Conservation (phyloP, 2,888 invertebrate species). For the Tineola bisselliella region DNA sequence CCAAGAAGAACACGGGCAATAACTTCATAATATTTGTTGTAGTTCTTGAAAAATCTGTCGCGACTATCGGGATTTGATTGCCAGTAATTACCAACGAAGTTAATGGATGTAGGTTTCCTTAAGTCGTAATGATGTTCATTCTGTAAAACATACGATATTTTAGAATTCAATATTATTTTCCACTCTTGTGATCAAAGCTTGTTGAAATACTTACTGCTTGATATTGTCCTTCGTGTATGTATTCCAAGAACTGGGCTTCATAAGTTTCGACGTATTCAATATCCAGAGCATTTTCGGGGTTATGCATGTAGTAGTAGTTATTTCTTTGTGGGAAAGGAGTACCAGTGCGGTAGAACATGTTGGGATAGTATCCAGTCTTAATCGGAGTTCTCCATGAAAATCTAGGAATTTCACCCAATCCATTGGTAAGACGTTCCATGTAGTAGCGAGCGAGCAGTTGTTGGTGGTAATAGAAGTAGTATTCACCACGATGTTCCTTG, state of each 20-base stretch:
- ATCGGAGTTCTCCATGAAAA: slow-evolving; percentile 66
- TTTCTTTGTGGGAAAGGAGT: slow-evolving; percentile 68
- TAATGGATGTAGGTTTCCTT: slow-evolving; percentile 50
- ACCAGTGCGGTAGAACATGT: slow-evolving; percentile 49
- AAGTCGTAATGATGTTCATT: slow-evolving; percentile 41
- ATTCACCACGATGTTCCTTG: slow-evolving; percentile 71
- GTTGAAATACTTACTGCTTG: slow-evolving; percentile 63
- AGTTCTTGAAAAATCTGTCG: slow-evolving; percentile 34
- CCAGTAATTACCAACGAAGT: slow-evolving; percentile 65
- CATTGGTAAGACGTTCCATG: slow-evolving; percentile 71
- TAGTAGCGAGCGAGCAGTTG: slow-evolving; percentile 74
- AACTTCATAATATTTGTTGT: slow-evolving; percentile 68
- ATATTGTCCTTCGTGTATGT: slow-evolving; percentile 64
- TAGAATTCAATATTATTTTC: not conserved
- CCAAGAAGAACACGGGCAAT: slow-evolving; percentile 57
- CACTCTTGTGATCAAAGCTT: not conserved
- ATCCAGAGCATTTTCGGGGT: slow-evolving; percentile 54
- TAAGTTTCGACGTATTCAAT: slow-evolving; percentile 68
- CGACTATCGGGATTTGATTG: slow-evolving; percentile 65
- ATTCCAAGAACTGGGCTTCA: slow-evolving; percentile 60
- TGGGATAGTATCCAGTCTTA: slow-evolving; percentile 68
- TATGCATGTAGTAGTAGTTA: slow-evolving; percentile 68
- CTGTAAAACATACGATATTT: too few species aligned
- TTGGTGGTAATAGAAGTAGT: slow-evolving; percentile 73
- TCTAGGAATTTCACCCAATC: slow-evolving; percentile 61